These are phyloP conservation scores for Gonatopus flavifemur DNA, from an alignment of 1,140 invertebrate genomes.

Conservation along the genomic window DNA sequence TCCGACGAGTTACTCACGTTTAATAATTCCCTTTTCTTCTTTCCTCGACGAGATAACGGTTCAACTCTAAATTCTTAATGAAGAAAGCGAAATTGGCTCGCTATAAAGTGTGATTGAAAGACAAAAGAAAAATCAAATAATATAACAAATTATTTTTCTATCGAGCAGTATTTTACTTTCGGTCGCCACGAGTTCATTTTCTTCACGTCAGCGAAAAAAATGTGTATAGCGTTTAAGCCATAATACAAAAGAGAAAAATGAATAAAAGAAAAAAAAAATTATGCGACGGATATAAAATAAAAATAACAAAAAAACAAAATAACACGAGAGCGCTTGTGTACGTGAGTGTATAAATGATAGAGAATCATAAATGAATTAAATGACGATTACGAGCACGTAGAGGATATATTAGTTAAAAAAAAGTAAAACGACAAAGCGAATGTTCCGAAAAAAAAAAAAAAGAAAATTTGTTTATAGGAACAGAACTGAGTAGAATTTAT, in stretches of 20 bases:
- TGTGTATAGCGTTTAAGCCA: slow-evolving; percentile 6
- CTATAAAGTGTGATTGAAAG: too few relatives aligned
- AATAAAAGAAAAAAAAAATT: slow-evolving; percentile 5
- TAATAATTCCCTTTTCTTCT: not conserved
- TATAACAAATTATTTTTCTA: slow-evolving; percentile 30
- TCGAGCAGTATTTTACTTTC: slow-evolving; percentile 17
- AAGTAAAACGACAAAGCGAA: too few relatives aligned
- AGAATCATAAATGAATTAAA: too few relatives aligned
- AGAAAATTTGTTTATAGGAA: slow-evolving; percentile 15
- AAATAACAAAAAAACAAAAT: slow-evolving; percentile 2
- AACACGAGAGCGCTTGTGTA: slow-evolving; percentile 1
- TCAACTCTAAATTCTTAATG: too few relatives aligned
- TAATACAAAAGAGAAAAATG: not conserved
- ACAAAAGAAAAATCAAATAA: too few relatives aligned
- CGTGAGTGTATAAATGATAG: slow-evolving; percentile 12
- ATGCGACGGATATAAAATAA: not conserved
- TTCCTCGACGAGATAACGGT: slow-evolving; percentile 2
- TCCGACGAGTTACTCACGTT: not conserved
- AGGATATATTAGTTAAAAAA: too few relatives aligned
- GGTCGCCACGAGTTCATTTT: slow-evolving; percentile 24
- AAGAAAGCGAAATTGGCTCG: too few relatives aligned
- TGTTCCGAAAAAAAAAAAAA: slow-evolving; percentile 10
- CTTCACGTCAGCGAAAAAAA: not conserved
- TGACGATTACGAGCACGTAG: too few relatives aligned
- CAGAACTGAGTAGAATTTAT: slow-evolving; percentile 32